phyloP scores from a whole-genome alignment of 2,888 invertebrate species.

The Eupelmus urozonus region DNA sequence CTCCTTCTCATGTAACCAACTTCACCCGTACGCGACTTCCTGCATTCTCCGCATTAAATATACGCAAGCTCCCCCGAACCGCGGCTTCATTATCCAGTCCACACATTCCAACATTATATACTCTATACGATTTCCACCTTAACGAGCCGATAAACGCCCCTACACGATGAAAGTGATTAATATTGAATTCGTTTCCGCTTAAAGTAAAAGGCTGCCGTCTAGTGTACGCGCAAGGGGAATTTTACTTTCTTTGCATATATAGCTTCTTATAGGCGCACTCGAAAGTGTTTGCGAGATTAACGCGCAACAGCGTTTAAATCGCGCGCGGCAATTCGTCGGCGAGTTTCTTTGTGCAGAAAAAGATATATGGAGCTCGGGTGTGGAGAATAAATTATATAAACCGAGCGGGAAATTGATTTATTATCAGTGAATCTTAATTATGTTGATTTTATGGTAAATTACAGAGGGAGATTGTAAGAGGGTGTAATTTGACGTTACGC shows the following conservation, averaged over 20 bases:
- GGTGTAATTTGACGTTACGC: no score
- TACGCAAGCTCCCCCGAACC: neutral
- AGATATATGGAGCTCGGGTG: no score
- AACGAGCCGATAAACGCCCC: conserved; percentile 26
- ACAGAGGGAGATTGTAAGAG: no score
- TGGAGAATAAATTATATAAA: no score
- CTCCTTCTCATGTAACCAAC: no score
- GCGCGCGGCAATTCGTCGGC: neutral
- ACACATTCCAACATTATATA: neutral
- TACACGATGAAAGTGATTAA: conserved; percentile 39
- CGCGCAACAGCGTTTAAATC: neutral
- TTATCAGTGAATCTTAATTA: no score
- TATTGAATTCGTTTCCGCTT: conserved; percentile 28
- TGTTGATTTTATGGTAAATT: no score
- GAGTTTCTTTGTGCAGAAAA: neutral
- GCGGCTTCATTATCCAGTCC: conserved; percentile 5
- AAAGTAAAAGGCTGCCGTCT: no score
- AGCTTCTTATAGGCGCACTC: no score
- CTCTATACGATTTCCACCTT: conserved; percentile 11
- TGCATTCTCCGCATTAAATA: conserved; percentile 3
- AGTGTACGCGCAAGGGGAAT: no score
- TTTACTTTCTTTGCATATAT: no score
- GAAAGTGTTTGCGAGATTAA: conserved; percentile 8
- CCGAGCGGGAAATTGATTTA: no score
- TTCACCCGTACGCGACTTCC: conserved; percentile 11